Evolutionary conservation across 2,888 invertebrate species (phyloP).

Genomic region (Sminthurinus aureus): DNA sequence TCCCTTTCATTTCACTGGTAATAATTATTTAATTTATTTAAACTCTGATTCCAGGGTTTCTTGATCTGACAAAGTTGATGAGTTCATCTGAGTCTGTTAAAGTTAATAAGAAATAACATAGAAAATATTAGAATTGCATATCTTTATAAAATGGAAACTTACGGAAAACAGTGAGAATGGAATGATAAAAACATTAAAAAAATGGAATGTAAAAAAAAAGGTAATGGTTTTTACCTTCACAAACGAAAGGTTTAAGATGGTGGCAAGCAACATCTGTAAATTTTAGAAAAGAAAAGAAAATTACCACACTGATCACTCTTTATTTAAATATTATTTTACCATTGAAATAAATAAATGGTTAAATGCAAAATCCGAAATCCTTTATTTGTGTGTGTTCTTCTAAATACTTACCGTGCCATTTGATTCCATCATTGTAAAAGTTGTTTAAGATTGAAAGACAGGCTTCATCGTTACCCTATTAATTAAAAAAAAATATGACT

Average conservation of each 20-base stretch:
- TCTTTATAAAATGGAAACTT: too few species aligned
- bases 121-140: too few species aligned
- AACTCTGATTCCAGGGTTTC: slow-evolving; percentile 72
- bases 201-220: too few species aligned
- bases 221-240: slow-evolving; percentile 68
- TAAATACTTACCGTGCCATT: slow-evolving; percentile 84
- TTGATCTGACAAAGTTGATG: slow-evolving; percentile 82
- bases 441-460: slow-evolving; percentile 88
- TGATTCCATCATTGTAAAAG: slow-evolving; percentile 91
- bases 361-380: too few species aligned
- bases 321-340: too few species aligned
- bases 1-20: slow-evolving; percentile 38
- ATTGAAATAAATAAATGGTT: too few species aligned
- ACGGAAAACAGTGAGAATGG: too few species aligned
- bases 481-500: not conserved
- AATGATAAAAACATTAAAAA: too few species aligned
- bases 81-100: slow-evolving; percentile 80
- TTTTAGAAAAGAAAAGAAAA: too few species aligned
- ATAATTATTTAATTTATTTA: slow-evolving; percentile 29
- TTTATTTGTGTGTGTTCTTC: too few species aligned
- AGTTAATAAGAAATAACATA: too few species aligned
- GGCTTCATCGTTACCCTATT: slow-evolving; percentile 77
- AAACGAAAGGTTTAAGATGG: slow-evolving; percentile 90
- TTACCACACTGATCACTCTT: too few species aligned
- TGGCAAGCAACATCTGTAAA: slow-evolving; percentile 77